Conservation (phyloP, 35 echinoderm and acorn worm species). For the Ophioderma brevispina region DNA sequence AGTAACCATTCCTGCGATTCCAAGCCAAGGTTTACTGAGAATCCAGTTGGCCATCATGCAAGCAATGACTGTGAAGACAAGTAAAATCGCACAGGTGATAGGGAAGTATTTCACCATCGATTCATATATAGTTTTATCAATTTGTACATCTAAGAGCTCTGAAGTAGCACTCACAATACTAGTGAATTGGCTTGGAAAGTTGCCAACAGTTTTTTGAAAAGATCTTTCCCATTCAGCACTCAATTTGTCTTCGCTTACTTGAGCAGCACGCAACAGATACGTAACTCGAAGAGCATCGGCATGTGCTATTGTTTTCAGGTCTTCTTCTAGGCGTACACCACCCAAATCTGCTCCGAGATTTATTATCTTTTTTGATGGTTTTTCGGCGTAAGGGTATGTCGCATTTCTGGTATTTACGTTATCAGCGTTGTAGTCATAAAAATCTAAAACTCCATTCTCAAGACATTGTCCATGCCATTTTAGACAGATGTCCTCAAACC, state of each 20-base stretch:
- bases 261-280: not conserved
- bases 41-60: slow-evolving; percentile 50
- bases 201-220: not conserved
- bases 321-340: not conserved
- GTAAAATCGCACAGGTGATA: not conserved
- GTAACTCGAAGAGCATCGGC: not conserved
- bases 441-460: not conserved
- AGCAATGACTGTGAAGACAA: not conserved
- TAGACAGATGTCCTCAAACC: not conserved
- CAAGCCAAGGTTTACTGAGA: slow-evolving; percentile 44
- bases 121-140: not conserved
- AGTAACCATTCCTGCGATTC: slow-evolving; percentile 22
- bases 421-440: not conserved
- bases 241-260: not conserved
- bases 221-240: not conserved
- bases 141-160: not conserved
- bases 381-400: not conserved
- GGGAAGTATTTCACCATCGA: not conserved
- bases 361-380: not conserved
- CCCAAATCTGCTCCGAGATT: not conserved
- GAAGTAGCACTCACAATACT: not conserved
- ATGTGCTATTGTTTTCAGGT: not conserved
- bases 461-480: not conserved
- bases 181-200: not conserved
- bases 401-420: not conserved